Evolutionary conservation across 2,113 vertebrate genomes (phyloP), one percentile per base, ranked within the genome.

Genomic region (Caracal caracal): DNA sequence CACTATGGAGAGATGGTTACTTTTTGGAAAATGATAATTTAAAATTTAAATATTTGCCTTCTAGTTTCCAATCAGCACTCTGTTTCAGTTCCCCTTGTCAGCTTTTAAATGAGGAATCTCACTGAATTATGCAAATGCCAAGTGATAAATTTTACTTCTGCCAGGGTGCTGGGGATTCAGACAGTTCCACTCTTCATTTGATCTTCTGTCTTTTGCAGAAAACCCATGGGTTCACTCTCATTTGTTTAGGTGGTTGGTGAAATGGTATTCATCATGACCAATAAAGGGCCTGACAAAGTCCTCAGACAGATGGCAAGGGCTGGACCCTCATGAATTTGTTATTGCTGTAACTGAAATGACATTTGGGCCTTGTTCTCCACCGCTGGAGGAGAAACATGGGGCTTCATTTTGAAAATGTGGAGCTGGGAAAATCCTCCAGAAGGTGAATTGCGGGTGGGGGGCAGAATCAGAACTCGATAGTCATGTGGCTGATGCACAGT

Each of bases 221-320:
- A 97, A 6, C n/a, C 87, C 66, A 33, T 88, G 93, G 97, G 86
- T 70, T 93, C 5, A 16, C 86, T 95, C 49, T 96, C 84, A 78
- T 95, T 98, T 98, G 71, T 93, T 94, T 76, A 96, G 94, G 94
- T 80, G 16, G 70, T 78, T 73, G 79, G 92, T 96, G 97, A 97
- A 98, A 93, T 13, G 49, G 37, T 80, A 94, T 53, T 98, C n/a
- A 33, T 97, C 96, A 96, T 47, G 59, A 63, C n/a, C 35, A 95
- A 3, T 81, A 53, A 94, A 91, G 79, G 80, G 12, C 19, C 88
- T 70, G 83, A 96, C 73, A 15, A 59, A 93, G 37, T 68, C 56
- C 95, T 88, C 66, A 97, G 96, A 94, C 98, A 99, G 98, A 98
- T 98, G 98, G 98, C 35, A 82, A 79, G 96, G 97, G 94, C 96